These are phyloP conservation scores for Himalopsyche kuldschensis DNA, from an alignment of 2,888 invertebrate species.

Conservation along the genomic window DNA sequence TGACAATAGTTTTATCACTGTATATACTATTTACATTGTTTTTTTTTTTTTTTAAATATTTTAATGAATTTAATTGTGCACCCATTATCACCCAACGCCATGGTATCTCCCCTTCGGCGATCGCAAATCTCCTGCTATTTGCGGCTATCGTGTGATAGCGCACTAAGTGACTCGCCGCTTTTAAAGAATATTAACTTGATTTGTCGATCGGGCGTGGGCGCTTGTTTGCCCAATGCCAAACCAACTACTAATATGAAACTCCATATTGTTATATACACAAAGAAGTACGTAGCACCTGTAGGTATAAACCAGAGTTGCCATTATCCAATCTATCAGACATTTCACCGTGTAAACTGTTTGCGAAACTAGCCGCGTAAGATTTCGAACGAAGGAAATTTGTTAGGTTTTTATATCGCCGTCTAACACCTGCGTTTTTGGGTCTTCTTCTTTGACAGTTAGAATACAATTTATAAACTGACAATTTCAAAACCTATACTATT, in stretches of 20 bases:
- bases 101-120: neutral
- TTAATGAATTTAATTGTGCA: neutral
- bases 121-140: constrained; percentile 23
- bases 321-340: neutral
- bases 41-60: too few relatives aligned
- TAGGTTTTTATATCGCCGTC: too few relatives aligned
- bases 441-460: too few relatives aligned
- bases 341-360: neutral
- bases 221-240: neutral
- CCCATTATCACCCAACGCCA: neutral
- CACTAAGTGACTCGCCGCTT: constrained; percentile 15
- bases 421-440: too few relatives aligned
- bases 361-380: neutral
- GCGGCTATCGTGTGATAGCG: constrained; percentile 19
- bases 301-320: neutral
- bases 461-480: too few relatives aligned
- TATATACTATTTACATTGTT: too few relatives aligned
- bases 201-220: constrained; percentile 2
- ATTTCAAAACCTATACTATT: too few relatives aligned
- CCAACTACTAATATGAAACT: neutral
- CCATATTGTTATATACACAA: neutral
- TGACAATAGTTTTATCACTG: too few relatives aligned
- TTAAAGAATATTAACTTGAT: neutral
- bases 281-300: neutral
- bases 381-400: too few relatives aligned